Percentiles rank a stretch among this genome's conserved stretches.
Conservation (phyloP, 2,888 invertebrate genomes). For the Agrypnus murinus region DNA sequence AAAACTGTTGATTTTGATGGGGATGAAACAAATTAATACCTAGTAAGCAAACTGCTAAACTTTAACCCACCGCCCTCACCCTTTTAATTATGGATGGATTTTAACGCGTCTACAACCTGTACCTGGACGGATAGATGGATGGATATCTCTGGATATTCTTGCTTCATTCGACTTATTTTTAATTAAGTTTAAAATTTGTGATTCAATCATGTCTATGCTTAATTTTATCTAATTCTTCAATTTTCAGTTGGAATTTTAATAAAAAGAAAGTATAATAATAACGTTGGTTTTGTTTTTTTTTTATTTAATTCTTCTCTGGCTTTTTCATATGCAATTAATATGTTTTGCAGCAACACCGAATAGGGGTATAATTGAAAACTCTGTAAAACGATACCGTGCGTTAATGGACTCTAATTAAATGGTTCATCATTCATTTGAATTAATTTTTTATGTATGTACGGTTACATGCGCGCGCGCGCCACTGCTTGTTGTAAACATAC, state of each 20-base stretch:
- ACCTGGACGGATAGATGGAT: no score
- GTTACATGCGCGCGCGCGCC: slow-evolving; percentile 1
- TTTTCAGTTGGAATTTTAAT: not conserved
- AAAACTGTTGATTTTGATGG: no score
- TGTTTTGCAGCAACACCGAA: not conserved
- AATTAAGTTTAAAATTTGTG: slow-evolving; percentile 36
- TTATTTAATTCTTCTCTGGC: no score
- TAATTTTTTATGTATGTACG: slow-evolving; percentile 21
- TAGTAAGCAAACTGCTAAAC: not conserved
- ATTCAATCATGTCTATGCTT: slow-evolving; percentile 27
- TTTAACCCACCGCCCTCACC: no score
- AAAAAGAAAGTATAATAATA: not conserved
- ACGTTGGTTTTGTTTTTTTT: not conserved
- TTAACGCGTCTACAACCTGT: not conserved
- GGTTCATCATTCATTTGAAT: slow-evolving; percentile 39
- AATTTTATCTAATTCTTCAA: not conserved
- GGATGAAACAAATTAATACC: no score
- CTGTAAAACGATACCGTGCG: slow-evolving; percentile 35
- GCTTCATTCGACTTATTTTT: slow-evolving; percentile 7
- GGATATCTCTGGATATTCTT: slow-evolving; percentile 17
- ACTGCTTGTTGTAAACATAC: slow-evolving; percentile 30
- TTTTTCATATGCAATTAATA: slow-evolving; percentile 22
- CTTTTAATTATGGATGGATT: slow-evolving; percentile 27
- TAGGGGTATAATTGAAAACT: slow-evolving; percentile 38
- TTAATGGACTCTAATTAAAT: slow-evolving; percentile 46